A percentile compares a stretch with the other conserved stretches of the same genome.
These are phyloP conservation scores for Phragmatobia fuliginosa DNA, from an alignment of 2,888 invertebrate genomes.

Conservation along the genomic window DNA sequence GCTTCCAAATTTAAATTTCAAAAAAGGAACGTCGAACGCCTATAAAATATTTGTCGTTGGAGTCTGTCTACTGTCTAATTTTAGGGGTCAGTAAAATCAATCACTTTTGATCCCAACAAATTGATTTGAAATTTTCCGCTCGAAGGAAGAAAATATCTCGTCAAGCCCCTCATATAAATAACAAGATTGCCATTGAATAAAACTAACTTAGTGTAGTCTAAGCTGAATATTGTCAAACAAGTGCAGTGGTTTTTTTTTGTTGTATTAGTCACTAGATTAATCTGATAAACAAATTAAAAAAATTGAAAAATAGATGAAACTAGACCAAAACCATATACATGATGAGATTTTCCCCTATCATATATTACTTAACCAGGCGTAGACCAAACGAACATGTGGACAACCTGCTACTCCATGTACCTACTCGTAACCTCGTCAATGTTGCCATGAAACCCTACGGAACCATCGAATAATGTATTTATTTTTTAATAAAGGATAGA, in stretches of 20 bases:
- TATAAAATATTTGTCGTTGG: constrained; percentile 60
- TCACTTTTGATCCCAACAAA: not conserved
- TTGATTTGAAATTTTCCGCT: not conserved
- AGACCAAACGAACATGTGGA: not conserved
- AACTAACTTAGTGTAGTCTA: no score
- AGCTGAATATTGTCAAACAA: no score
- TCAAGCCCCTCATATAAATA: not conserved
- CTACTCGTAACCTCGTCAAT: not conserved
- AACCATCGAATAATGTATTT: constrained; percentile 24
- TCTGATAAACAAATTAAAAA: not conserved
- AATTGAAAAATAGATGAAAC: not conserved
- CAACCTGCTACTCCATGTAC: not conserved
- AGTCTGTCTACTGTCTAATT: constrained; percentile 47
- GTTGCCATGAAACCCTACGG: constrained; percentile 22
- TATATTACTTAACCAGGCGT: not conserved
- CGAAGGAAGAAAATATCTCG: not conserved
- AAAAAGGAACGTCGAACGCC: constrained; percentile 57
- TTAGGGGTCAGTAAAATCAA: constrained; percentile 41
- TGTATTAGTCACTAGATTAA: not conserved
- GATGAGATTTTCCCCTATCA: not conserved
- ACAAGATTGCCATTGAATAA: not conserved
- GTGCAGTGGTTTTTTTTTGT: no score
- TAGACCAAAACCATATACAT: not conserved
- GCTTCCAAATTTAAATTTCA: constrained; percentile 73
- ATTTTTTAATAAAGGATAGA: constrained; percentile 46